A percentile compares a stretch with the other conserved stretches of the same genome.
phyloP scores from a whole-genome alignment of 1,140 invertebrate genomes.

The Bathynomus jamesi region DNA sequence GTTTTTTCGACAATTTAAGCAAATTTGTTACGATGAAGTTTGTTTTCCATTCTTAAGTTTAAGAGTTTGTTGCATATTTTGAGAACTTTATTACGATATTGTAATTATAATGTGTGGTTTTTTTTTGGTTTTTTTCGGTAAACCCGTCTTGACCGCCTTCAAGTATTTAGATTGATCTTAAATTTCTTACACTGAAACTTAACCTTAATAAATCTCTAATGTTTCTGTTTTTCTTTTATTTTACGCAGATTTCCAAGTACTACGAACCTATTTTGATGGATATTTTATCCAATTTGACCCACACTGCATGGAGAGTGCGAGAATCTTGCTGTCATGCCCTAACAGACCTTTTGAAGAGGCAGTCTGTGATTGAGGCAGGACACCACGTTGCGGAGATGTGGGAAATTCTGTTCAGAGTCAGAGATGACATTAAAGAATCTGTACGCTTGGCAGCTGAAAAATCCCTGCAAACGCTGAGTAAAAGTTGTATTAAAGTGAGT shows the following conservation, averaged over 20 bases:
- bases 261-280: constrained; percentile 78
- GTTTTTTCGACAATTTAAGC: no score
- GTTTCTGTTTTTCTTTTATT: no score
- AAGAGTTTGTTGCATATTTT: no score
- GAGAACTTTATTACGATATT: no score
- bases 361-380: constrained; percentile 46
- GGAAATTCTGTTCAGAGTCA: constrained; percentile 73
- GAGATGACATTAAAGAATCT: constrained; percentile 88
- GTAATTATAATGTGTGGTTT: no score
- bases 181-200: no score
- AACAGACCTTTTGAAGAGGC: constrained; percentile 64
- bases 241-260: constrained; percentile 72
- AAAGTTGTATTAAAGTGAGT: constrained; percentile 35
- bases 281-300: constrained; percentile 68
- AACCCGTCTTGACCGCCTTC: no score
- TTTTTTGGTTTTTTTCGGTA: no score
- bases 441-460: constrained; percentile 69
- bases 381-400: constrained; percentile 63
- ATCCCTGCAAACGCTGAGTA: constrained; percentile 67
- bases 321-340: constrained; percentile 84
- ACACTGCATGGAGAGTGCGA: constrained; percentile 75
- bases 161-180: no score
- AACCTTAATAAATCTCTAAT: no score
- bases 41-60: no score
- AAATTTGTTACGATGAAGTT: no score